A percentile compares a stretch with the other conserved stretches of the same genome.
Evolutionary conservation across 2,113 vertebrate species (phyloP).

Genomic region (Tiliqua scincoides): DNA sequence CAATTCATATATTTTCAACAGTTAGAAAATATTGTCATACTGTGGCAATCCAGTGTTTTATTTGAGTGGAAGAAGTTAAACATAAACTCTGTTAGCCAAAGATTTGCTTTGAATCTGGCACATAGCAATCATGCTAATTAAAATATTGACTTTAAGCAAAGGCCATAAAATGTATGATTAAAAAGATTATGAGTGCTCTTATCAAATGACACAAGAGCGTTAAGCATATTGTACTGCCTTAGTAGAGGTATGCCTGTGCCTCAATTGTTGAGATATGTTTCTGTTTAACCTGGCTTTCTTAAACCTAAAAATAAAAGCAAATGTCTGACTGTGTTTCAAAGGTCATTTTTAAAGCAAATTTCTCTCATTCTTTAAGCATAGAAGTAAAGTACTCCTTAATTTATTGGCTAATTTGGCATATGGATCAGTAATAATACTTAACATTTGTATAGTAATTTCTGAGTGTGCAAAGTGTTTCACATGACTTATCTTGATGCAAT

Average conservation of each 20-base stretch:
- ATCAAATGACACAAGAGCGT: not conserved
- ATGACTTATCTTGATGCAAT: too few species aligned
- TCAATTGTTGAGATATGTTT: slow-evolving; percentile 24
- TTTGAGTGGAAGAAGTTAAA: slow-evolving; percentile 19
- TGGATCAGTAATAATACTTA: not conserved
- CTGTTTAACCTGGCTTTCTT: slow-evolving; percentile 20
- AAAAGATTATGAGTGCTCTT: slow-evolving; percentile 37
- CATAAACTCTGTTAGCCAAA: slow-evolving; percentile 22
- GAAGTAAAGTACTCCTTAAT: slow-evolving; percentile 22
- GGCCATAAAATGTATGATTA: slow-evolving; percentile 28
- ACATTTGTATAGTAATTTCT: too few species aligned
- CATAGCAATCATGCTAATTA: slow-evolving; percentile 38
- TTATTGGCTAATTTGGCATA: not conserved
- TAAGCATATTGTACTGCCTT: not conserved
- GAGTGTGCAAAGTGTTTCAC: too few species aligned
- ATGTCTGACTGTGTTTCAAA: slow-evolving; percentile 11
- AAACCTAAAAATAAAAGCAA: not conserved
- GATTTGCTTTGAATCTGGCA: slow-evolving; percentile 26
- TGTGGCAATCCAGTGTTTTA: not conserved
- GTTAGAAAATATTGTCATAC: not conserved
- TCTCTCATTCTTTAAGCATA: not conserved
- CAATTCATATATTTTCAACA: not conserved
- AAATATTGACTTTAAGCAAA: slow-evolving; percentile 41
- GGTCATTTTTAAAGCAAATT: slow-evolving; percentile 10
- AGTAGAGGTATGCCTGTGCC: not conserved